Base-by-base conservation (phyloP, 2,888 invertebrate species). In the Daptonema setosum region DNA sequence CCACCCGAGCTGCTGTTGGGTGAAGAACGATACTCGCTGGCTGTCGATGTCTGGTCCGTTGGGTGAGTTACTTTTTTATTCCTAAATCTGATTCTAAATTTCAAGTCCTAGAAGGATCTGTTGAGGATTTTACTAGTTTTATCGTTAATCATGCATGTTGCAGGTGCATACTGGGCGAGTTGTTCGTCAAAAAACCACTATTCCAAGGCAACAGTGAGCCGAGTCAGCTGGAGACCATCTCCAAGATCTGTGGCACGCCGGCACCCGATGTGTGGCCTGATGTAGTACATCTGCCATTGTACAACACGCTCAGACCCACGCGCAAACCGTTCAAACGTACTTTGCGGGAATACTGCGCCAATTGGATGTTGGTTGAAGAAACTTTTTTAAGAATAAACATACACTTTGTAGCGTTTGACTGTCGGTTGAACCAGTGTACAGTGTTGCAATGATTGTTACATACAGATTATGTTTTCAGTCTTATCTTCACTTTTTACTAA, bases 31-130 rank as follows among this genome's bases (percentile, higher is more conserved):
- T 99, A 97, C 72, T 93, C 93, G 0, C 88, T 95, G 0, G 84
- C 91, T 0, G 88, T 99, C 60, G 97, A 97, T 74, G 87, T 97
- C 8, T 97, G 97, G 97, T 93, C 91, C 70, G 91, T 91, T 75
- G 97, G 97, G 66, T 77, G 65, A 59, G 70, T 64, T 28, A 20
- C 29, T 45, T 5, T 45, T 45, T n/a, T n/a, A n/a, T n/a, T n/a
- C n/a, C n/a, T 48, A 28, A 1, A 3, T 28, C 28, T 55, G 59
- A n/a, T n/a, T n/a, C n/a, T n/a, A n/a, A n/a, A n/a, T n/a, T n/a
- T n/a, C n/a, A n/a, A n/a, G n/a, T n/a, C n/a, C n/a, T n/a, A n/a
- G n/a, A n/a, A n/a, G n/a, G n/a, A n/a, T n/a, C n/a, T n/a, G n/a
- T n/a, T n/a, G n/a, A n/a, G n/a, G n/a, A n/a, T n/a, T n/a, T n/a